Evolutionary conservation across 2,888 invertebrate genomes (phyloP), one percentile per base, ranked within the genome.

Genomic region (Caenorhabditis virilis): DNA sequence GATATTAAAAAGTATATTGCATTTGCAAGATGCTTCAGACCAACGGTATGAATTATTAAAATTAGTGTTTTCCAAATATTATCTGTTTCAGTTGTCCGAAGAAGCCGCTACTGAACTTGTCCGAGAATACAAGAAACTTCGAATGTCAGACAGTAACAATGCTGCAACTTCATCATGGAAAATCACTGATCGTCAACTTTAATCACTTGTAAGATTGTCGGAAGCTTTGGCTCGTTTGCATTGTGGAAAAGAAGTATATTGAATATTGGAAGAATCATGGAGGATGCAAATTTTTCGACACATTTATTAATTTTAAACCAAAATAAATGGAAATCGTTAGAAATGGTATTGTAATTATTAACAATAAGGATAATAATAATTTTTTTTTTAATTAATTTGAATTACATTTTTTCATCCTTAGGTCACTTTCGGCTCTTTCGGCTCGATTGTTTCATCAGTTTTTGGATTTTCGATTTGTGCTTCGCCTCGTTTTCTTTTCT

Each of bases 151-250:
- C 84, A 80, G 84, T 30, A 89, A 89, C 27, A 84, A 78, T 41
- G 83, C 84, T 2, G 87, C 88, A 11, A 88, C 89, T 0, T 89
- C 88, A 83, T 90, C 89, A 50, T 97, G 95, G 94, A 63, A 95
- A 52, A 94, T 97, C 74, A 98, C 98, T 0, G 97, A 97, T 20
- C 88, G 98, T 0, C 98, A 99, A 83, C 85, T 95, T 65, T 94
- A 95, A 85, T 92, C 92, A 78, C 90, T 99, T 89, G 89, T 99
- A 79, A 90, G 98, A 13, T 88, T 99, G 23, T 91, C 95, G 0
- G 98, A 99, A 86, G 95, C 91, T 26, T 90, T 95, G 88, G 95
- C 98, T 50, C 90, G 94, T 85, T 89, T 99, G 88, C 91, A 95
- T 85, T 97, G 95, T 36, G 50, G 48, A 51, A 66, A 42, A n/a